Evolutionary conservation across 2,113 vertebrate genomes (phyloP).

Genomic region (Spheniscus mendiculus): DNA sequence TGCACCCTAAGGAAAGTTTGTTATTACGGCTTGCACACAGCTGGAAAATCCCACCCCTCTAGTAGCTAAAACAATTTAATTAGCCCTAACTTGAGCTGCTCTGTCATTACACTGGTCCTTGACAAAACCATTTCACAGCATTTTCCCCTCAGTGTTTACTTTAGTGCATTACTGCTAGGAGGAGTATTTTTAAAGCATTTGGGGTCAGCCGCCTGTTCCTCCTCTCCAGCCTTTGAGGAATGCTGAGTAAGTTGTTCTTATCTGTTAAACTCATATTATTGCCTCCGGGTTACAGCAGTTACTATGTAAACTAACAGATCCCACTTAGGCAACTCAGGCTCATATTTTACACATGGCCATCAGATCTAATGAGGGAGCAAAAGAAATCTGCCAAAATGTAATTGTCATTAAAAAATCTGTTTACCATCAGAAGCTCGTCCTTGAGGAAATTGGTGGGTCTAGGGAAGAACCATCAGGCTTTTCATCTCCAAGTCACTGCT

Average conservation of each 20-base stretch:
- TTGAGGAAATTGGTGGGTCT: neutral
- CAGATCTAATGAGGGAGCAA: neutral
- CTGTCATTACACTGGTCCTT: neutral
- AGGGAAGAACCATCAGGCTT: neutral
- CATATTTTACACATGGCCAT: neutral
- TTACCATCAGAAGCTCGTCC: neutral
- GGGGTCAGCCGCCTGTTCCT: neutral
- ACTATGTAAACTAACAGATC: neutral
- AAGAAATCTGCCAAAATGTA: neutral
- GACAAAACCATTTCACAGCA: neutral
- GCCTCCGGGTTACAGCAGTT: neutral
- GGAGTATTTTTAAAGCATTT: neutral
- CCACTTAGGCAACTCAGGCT: neutral
- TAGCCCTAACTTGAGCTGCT: slow-evolving; percentile 4
- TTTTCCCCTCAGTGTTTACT: slow-evolving; percentile 26
- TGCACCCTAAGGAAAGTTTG: slow-evolving; percentile 48
- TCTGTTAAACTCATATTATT: neutral
- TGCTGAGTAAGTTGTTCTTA: slow-evolving; percentile 33
- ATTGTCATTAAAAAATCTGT: neutral
- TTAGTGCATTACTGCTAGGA: neutral
- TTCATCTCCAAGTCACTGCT: neutral
- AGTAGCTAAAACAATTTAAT: slow-evolving; percentile 54
- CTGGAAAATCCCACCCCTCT: slow-evolving; percentile 30
- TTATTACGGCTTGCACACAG: neutral
- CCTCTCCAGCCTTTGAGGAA: slow-evolving; percentile 9